Conservation (phyloP, 2,888 invertebrate species). For the Eristalinus sepulchralis region DNA sequence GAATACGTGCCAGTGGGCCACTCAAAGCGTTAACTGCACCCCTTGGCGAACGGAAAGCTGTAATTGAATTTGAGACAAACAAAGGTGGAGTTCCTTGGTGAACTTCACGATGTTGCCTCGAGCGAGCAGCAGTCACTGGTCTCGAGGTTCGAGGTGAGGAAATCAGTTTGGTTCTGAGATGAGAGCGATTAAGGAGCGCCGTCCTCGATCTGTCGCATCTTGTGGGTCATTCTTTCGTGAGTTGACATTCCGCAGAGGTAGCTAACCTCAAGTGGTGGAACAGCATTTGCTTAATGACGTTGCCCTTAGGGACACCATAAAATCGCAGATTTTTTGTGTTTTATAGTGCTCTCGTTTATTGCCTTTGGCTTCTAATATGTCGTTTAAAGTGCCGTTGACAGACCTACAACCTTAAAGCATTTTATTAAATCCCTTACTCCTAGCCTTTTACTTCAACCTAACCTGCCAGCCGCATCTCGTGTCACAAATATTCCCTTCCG, state of each 20-base stretch:
- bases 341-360: too few relatives aligned
- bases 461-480: too few relatives aligned
- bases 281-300: too few relatives aligned
- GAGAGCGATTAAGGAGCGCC: background rate
- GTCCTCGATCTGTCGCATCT: background rate
- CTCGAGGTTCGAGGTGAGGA: background rate
- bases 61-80: constrained; percentile 26
- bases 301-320: background rate
- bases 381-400: too few relatives aligned
- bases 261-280: background rate
- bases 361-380: too few relatives aligned
- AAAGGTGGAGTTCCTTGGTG: constrained; percentile 56
- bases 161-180: background rate
- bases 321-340: too few relatives aligned
- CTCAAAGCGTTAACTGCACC: too few relatives aligned
- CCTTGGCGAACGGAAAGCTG: constrained; percentile 31
- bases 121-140: background rate
- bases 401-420: too few relatives aligned
- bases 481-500: too few relatives aligned
- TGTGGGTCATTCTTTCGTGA: background rate
- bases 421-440: too few relatives aligned
- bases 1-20: constrained; percentile 43
- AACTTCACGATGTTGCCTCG: constrained; percentile 50
- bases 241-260: background rate
- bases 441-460: too few relatives aligned